These are phyloP conservation scores for Cottus gobio DNA, from an alignment of 2,113 vertebrate genomes.

Conservation along the genomic window DNA sequence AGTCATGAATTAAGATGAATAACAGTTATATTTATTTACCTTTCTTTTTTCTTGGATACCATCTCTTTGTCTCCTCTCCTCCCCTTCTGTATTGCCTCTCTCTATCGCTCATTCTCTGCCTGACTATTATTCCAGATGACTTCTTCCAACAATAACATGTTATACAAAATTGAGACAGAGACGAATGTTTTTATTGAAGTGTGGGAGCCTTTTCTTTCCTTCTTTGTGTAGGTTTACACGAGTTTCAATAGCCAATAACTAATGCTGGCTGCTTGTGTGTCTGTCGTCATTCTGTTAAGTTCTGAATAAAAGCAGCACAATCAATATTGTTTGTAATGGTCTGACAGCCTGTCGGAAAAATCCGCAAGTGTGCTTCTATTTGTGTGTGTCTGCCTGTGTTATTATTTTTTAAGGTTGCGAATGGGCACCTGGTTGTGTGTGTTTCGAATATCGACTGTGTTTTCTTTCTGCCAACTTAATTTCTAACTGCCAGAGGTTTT, in stretches of 20 bases:
- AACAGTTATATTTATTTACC: conserved; percentile 23
- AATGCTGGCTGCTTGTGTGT: conserved; percentile 32
- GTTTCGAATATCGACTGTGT: conserved; percentile 56
- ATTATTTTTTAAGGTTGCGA: conserved; percentile 23
- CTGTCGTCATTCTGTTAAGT: conserved; percentile 53
- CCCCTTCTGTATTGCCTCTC: conserved; percentile 1
- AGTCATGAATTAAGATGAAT: conserved; percentile 36
- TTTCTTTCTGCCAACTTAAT: conserved; percentile 67
- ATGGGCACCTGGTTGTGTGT: conserved; percentile 34
- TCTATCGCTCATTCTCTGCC: conserved; percentile 8
- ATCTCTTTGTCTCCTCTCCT: conserved; percentile 24
- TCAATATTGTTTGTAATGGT: conserved; percentile 58
- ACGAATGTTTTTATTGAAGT: conserved; percentile 39
- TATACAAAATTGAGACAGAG: conserved; percentile 48
- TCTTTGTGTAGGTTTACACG: conserved; percentile 42
- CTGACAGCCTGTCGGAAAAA: conserved; percentile 47
- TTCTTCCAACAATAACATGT: conserved; percentile 65
- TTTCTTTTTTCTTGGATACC: conserved; percentile 21
- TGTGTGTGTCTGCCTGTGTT: conserved; percentile 41
- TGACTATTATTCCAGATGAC: conserved; percentile 64
- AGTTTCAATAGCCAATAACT: conserved; percentile 53
- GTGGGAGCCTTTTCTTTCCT: conserved; percentile 22
- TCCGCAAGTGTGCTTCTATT: conserved; percentile 28
- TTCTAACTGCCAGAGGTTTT: conserved; percentile 62
- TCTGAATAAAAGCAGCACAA: conserved; percentile 55